These are phyloP conservation scores for Eurypyga helias DNA, from an alignment of 2,113 vertebrate genomes.

Conservation along the genomic window DNA sequence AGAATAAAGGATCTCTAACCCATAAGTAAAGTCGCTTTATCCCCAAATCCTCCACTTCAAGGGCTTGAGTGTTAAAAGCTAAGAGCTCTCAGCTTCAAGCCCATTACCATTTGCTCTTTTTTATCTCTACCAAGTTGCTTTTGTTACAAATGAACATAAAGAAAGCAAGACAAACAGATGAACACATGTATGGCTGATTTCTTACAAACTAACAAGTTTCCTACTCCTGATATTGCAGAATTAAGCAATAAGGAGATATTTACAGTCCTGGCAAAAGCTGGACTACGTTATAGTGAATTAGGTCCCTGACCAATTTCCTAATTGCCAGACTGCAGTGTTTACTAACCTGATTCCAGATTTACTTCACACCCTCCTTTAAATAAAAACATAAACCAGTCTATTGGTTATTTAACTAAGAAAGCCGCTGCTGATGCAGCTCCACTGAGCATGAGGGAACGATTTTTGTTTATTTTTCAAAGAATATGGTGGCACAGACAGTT, in stretches of 20 bases:
- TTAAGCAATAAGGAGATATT: slow-evolving; percentile 41
- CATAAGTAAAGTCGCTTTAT: background rate
- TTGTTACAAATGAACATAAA: background rate
- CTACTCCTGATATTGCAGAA: background rate
- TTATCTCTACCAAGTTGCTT: background rate
- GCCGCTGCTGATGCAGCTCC: background rate
- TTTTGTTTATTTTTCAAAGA: background rate
- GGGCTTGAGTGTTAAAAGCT: slow-evolving; percentile 37
- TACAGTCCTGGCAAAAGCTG: background rate
- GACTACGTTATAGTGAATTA: background rate
- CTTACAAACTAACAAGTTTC: slow-evolving; percentile 1
- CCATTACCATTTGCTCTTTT: background rate
- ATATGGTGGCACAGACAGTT: background rate
- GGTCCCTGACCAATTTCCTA: background rate
- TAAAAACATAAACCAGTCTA: background rate
- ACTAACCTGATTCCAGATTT: slow-evolving; percentile 35
- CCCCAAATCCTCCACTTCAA: background rate
- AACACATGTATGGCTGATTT: background rate
- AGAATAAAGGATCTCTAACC: slow-evolving; percentile 9
- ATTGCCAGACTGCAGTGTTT: slow-evolving; percentile 3
- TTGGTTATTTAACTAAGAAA: background rate
- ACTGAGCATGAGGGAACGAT: background rate
- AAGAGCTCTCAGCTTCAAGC: slow-evolving; percentile 13
- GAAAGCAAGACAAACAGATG: background rate
- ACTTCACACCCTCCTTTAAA: background rate